Evolutionary conservation across 2,113 vertebrate species (phyloP), one percentile per base, ranked within the genome.

Genomic region (Notothenia rossii): DNA sequence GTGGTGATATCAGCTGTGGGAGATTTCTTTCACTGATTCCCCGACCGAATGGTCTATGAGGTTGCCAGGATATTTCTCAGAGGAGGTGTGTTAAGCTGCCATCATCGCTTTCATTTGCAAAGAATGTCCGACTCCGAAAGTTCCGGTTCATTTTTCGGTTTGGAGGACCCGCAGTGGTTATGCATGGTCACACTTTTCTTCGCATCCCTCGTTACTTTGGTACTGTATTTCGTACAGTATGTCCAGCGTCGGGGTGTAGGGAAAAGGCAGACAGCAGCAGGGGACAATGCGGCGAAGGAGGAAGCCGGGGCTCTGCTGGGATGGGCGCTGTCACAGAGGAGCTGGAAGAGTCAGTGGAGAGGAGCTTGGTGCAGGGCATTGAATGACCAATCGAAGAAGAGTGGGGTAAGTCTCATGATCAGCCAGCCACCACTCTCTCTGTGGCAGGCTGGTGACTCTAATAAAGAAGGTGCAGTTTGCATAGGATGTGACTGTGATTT

Each of bases 271-370:
- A 59, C 70, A 20, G 45, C 75, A 5, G 72, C 22, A 7, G 56
- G 56, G 62, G 80, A 63, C 61, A 53, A 68, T 73, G 89, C 74
- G 75, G 76, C 66, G 75, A 50, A 87, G 65, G 77, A 92, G 85
- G 96, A 96, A 86, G 93, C 95, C 7, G 94, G 93, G 62, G 89
- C 94, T 60, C 91, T 97, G 75, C 91, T 99, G 75, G 92, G 90
- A 72, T 98, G 98, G 98, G 92, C 96, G 86, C 95, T 99, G 91
- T 95, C 96, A 77, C 93, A 96, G 90, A 84, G 60, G 60, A 96
- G 96, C 94, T 98, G 97, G 97, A 94, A 86, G 74, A 91, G 87
- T 72, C 95, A 95, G 82, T 99, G 98, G 97, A 95, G 94, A 82
- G 92, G 87, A 77, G 96, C 96, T 22, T 98, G 97, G 98, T 91